phyloP scores from a whole-genome alignment of 2,113 vertebrate species.

The Taxidea taxus region DNA sequence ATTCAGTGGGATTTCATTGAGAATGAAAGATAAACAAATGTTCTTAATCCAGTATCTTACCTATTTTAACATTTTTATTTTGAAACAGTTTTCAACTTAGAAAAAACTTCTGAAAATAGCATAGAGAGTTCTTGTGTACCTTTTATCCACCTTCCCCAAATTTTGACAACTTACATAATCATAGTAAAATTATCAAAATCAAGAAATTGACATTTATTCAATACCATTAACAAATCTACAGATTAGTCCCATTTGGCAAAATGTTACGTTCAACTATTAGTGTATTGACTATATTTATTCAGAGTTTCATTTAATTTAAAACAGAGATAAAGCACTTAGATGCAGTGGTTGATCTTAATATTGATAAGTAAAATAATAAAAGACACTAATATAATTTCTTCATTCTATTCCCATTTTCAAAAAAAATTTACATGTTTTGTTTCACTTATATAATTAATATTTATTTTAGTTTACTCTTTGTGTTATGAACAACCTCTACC shows the following conservation, averaged over 20 bases:
- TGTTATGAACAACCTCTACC: neutral
- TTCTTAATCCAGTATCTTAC: neutral
- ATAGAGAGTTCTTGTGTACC: neutral
- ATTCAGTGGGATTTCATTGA: neutral
- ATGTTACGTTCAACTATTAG: neutral
- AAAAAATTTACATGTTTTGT: neutral
- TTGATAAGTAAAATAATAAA: neutral
- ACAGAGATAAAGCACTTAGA: neutral
- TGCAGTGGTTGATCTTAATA: neutral
- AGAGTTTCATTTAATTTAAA: neutral
- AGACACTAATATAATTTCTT: neutral
- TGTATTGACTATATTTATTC: neutral
- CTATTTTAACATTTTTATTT: neutral
- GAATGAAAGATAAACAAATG: neutral
- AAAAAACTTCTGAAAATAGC: neutral
- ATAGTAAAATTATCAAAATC: neutral
- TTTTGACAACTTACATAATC: neutral
- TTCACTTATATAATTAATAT: neutral
- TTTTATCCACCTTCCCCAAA: neutral
- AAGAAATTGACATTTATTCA: neutral
- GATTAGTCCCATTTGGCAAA: neutral
- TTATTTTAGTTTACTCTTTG: neutral
- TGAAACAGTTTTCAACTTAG: slow-evolving; percentile 1
- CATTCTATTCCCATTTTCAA: neutral
- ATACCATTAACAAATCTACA: neutral